phyloP scores from a whole-genome alignment of 1,140 invertebrate genomes.

The Nasonia longicornis region DNA sequence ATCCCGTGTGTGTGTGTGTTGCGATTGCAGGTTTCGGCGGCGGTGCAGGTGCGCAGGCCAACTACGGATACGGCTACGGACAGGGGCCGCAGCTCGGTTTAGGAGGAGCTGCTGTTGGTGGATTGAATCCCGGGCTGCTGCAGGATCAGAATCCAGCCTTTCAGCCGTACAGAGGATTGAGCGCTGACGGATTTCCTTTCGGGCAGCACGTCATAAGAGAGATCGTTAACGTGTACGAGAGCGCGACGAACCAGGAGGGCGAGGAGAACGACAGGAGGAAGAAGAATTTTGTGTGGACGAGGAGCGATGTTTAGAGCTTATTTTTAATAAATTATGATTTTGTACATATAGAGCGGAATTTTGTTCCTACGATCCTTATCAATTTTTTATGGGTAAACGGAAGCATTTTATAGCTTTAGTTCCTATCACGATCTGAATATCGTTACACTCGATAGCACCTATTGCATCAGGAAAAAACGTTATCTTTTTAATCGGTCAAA shows the following conservation, averaged over 20 bases:
- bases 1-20: not conserved
- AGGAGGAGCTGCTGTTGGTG: constrained; percentile 28
- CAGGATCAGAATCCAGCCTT: constrained; percentile 17
- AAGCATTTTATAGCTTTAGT: not conserved
- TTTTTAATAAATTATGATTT: constrained; percentile 4
- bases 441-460: too few relatives aligned
- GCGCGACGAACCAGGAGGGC: constrained; percentile 47
- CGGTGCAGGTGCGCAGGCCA: not conserved
- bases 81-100: constrained; percentile 43
- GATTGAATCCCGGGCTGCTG: not conserved
- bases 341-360: not conserved
- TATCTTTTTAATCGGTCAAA: not conserved
- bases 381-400: too few relatives aligned
- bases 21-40: constrained; percentile 14
- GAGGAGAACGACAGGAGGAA: constrained; percentile 47
- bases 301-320: constrained; percentile 29
- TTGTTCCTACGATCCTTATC: not conserved
- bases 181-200: constrained; percentile 53
- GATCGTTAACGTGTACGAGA: constrained; percentile 63
- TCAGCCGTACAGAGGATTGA: constrained; percentile 45
- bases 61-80: constrained; percentile 39
- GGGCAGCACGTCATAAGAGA: constrained; percentile 64
- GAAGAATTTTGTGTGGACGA: constrained; percentile 61
- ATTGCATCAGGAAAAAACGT: too few relatives aligned
- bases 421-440: not conserved